A percentile compares a stretch with the other conserved stretches of the same genome.
phyloP scores from a whole-genome alignment of 1,140 invertebrate genomes.

The Bombus fervidus region DNA sequence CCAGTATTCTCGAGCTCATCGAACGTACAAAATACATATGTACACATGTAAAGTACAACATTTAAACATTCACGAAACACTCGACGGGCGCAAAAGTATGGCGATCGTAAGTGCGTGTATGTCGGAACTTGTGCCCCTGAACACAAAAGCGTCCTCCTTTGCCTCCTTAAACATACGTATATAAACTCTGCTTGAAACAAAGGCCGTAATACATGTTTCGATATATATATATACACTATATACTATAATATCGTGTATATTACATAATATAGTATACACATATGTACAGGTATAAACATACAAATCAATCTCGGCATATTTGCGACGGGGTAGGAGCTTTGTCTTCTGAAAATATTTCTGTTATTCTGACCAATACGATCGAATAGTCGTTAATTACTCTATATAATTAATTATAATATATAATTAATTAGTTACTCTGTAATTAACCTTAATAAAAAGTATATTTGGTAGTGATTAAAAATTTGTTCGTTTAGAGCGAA shows the following conservation, averaged over 20 bases:
- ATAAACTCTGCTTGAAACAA: conserved; percentile 46
- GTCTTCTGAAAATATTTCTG: neutral
- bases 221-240: conserved; percentile 47
- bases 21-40: conserved; percentile 49
- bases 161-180: conserved; percentile 7
- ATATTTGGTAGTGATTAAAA: neutral
- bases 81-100: conserved; percentile 15
- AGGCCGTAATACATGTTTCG: conserved; percentile 45
- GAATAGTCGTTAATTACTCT: neutral
- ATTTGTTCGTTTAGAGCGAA: neutral
- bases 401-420: neutral
- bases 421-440: neutral
- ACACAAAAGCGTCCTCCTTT: conserved; percentile 27
- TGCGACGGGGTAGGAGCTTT: neutral
- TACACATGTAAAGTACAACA: conserved; percentile 49
- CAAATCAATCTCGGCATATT: conserved; percentile 42
- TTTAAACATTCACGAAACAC: conserved; percentile 38
- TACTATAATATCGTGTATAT: conserved; percentile 53
- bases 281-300: conserved; percentile 56
- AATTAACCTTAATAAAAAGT: neutral
- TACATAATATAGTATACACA: conserved; percentile 55
- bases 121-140: conserved; percentile 6
- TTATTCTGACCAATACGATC: neutral
- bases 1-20: conserved; percentile 2
- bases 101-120: neutral